Percentiles rank a stretch among this genome's conserved stretches.
Conservation (phyloP, 2,113 vertebrate genomes). For the Micronycteris hirsuta region DNA sequence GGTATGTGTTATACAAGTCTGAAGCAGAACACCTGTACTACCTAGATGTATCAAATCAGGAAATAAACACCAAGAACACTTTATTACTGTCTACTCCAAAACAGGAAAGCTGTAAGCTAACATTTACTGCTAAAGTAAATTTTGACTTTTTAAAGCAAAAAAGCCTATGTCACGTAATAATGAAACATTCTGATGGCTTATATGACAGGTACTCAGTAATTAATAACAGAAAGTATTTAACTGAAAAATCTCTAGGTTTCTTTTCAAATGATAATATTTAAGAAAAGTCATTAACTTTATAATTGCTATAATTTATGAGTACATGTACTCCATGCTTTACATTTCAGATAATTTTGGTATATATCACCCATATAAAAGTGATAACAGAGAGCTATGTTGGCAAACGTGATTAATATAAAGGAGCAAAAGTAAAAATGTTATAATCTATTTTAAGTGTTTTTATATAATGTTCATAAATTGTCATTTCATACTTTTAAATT, state of each 20-base stretch:
- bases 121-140: constrained; percentile 22
- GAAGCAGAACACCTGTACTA: neutral
- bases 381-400: neutral
- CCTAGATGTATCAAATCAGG: neutral
- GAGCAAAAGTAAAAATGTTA: neutral
- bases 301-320: neutral
- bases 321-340: neutral
- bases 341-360: neutral
- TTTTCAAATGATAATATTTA: constrained; percentile 4
- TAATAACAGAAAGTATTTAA: neutral
- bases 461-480: neutral
- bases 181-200: neutral
- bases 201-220: neutral
- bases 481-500: constrained; percentile 15
- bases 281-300: neutral
- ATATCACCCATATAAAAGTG: neutral
- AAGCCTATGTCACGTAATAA: neutral
- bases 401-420: neutral
- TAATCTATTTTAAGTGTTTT: neutral
- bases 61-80: neutral
- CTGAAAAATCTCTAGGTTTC: neutral
- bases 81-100: constrained; percentile 1
- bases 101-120: neutral
- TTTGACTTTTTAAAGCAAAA: neutral
- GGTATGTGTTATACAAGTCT: neutral